phyloP scores from a whole-genome alignment of 2,797 vertebrate genomes.

The Alcedo quadribrachys region DNA sequence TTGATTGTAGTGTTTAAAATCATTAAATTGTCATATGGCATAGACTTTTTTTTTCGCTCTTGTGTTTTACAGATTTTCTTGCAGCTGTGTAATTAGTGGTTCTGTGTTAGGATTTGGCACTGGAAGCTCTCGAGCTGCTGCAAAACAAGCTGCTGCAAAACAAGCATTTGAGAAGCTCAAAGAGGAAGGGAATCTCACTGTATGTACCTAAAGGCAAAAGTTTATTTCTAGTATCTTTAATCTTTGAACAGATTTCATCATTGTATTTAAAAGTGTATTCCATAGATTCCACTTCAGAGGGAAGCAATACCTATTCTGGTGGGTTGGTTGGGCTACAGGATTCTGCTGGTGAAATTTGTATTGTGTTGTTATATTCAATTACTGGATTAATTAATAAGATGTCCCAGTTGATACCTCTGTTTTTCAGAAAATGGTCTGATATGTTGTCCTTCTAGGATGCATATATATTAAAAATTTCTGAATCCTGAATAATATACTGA shows the following conservation, averaged over 20 bases:
- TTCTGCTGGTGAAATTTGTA: not conserved
- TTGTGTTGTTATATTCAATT: not conserved
- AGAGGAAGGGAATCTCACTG: not conserved
- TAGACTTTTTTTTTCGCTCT: not conserved
- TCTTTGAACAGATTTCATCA: not conserved
- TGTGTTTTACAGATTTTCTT: constrained; percentile 57
- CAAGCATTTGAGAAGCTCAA: not conserved
- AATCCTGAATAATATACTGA: not conserved
- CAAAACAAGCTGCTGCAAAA: constrained; percentile 72
- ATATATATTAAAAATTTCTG: not conserved
- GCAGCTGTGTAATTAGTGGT: constrained; percentile 32
- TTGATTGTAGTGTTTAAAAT: not conserved
- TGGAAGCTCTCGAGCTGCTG: constrained; percentile 31
- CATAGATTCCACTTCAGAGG: not conserved
- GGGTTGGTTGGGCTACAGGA: not conserved
- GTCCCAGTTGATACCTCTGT: not conserved
- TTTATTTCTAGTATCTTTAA: not conserved
- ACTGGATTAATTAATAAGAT: not conserved
- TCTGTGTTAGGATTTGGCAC: not conserved
- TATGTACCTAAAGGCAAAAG: not conserved
- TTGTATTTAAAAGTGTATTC: not conserved
- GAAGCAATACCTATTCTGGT: not conserved
- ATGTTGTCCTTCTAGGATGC: not conserved
- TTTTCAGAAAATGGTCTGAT: not conserved
- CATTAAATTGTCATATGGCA: not conserved